These are phyloP conservation scores for Meiosimyza platycephala DNA, from an alignment of 2,888 invertebrate genomes.

Conservation along the genomic window DNA sequence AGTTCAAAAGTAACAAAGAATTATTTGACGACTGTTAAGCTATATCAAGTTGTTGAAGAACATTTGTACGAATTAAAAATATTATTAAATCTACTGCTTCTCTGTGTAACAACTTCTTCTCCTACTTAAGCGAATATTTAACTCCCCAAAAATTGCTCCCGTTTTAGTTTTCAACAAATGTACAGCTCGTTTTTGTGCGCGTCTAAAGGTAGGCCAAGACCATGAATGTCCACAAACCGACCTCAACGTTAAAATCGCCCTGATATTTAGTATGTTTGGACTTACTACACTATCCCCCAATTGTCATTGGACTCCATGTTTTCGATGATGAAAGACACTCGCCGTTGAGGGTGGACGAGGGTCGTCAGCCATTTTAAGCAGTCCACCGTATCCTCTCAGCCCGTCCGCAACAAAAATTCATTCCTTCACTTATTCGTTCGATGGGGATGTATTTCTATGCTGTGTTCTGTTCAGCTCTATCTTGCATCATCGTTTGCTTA, in stretches of 20 bases:
- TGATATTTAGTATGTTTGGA: background rate
- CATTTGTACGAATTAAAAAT: too few relatives aligned
- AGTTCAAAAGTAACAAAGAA: too few relatives aligned
- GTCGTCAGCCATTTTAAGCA: slow-evolving; percentile 55
- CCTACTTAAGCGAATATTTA: too few relatives aligned
- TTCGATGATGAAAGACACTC: slow-evolving; percentile 1
- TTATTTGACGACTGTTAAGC: too few relatives aligned
- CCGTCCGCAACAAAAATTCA: background rate
- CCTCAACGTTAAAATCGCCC: background rate
- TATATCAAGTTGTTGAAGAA: too few relatives aligned
- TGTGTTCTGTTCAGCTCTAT: background rate
- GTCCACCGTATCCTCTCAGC: slow-evolving; percentile 35
- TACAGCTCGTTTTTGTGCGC: too few relatives aligned
- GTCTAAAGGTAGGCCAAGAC: too few relatives aligned
- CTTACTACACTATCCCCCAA: background rate
- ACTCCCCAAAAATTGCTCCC: too few relatives aligned
- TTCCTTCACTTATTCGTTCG: background rate
- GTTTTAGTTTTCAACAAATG: too few relatives aligned
- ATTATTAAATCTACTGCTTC: too few relatives aligned
- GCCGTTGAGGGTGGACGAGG: slow-evolving; percentile 45
- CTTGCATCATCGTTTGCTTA: slow-evolving; percentile 3
- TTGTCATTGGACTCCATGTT: background rate
- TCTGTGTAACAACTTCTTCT: too few relatives aligned
- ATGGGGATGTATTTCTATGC: too few relatives aligned
- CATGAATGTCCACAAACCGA: background rate